phyloP scores from a whole-genome alignment of 2,113 vertebrate genomes.

The Labeo rohita region DNA sequence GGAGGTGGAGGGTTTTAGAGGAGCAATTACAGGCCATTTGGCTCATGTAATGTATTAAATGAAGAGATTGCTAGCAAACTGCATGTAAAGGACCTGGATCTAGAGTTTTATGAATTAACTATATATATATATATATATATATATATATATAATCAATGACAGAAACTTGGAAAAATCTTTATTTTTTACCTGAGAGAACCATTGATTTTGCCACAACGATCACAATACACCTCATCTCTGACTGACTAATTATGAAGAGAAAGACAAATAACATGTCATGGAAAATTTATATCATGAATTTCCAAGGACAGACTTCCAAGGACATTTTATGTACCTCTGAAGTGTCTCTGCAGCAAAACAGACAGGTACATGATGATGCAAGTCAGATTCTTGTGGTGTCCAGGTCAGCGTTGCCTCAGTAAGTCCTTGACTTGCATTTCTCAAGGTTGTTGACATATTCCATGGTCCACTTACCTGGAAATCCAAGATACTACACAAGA shows the following conservation, averaged over 20 bases:
- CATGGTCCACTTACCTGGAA: conserved; percentile 76
- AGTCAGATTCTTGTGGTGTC: conserved; percentile 63
- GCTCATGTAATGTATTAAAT: neutral
- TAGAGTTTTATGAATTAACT: neutral
- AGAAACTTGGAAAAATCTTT: neutral
- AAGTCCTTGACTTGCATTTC: neutral
- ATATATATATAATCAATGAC: neutral
- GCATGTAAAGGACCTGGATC: neutral
- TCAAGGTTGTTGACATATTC: conserved; percentile 66
- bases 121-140: neutral
- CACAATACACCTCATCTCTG: conserved; percentile 75
- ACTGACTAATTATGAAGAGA: conserved; percentile 65
- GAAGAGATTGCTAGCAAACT: neutral
- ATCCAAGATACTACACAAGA: conserved; percentile 61
- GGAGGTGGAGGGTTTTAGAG: neutral
- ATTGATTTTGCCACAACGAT: conserved; percentile 59
- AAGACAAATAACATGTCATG: neutral
- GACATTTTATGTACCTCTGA: conserved; percentile 34
- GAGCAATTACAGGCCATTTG: neutral
- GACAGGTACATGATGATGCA: conserved; percentile 61
- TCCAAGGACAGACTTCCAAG: neutral
- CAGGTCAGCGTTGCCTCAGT: conserved; percentile 63
- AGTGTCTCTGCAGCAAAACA: conserved; percentile 76
- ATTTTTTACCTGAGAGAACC: conserved; percentile 62
- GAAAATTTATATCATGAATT: neutral